Base-by-base conservation (phyloP, 2,888 invertebrate species). In the Hanleya hanleyi region DNA sequence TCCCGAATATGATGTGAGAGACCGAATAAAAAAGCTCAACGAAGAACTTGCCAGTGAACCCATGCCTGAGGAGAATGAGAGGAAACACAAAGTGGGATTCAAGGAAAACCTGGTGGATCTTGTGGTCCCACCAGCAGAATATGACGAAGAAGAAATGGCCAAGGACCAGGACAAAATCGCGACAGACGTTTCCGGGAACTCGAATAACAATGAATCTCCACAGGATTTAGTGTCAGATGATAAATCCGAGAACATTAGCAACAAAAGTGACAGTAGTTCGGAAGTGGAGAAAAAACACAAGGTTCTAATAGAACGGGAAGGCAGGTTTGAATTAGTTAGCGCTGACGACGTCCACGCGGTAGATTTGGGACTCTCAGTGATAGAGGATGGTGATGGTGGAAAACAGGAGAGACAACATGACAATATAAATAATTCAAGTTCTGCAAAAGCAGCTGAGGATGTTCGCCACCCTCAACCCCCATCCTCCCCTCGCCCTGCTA, bases 1-100 rank as follows among this genome's bases (percentile, higher is more conserved):
- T 0, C 88, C 89, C 37, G 87, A 87, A 67, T 89, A 89, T 77
- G 84, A 89, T 77, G 87, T 89, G 5, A 84, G 84, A 50, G 89
- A 86, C 47, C 74, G 88, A 41, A 77, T 89, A n/a, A 83, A 85
- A 69, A 82, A 83, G 62, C 79, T 88, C 32, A 89, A 89, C 75
- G 84, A 85, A 33, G 87, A 89, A 71, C 80, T 89, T 15, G 87
- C 87, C 26, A 83, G 86, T 41, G 88, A 88, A 41, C 86, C 86
- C 1, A 79, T 82, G 29, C 87, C 87, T 29, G 70, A 76, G 9
- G 83, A 84, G 38, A 83, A 83, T 73, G 78, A 81, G 41, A 70
- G 84, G 4, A 81, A 83, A 68, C 80, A 83, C 35, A 84, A 82
- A 62, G 88, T 89, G 33, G 84, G 78, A 22, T 89, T 89, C 77